Conservation (phyloP, 2,888 invertebrate species). For the Acleris sparsana region DNA sequence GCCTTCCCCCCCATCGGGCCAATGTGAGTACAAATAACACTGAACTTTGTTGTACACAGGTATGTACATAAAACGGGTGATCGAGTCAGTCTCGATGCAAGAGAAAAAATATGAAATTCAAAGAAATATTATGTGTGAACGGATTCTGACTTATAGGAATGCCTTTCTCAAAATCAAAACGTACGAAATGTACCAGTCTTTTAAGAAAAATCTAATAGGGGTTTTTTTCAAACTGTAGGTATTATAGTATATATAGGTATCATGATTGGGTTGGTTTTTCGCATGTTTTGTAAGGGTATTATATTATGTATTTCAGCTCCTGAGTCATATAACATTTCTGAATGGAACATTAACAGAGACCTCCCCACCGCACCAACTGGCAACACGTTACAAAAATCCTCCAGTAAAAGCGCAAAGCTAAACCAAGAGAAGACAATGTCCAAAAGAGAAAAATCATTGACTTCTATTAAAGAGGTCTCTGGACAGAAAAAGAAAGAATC, state of each 20-base stretch:
- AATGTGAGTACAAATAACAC: slow-evolving; percentile 50
- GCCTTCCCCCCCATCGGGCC: slow-evolving; percentile 44
- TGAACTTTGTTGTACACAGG: background rate
- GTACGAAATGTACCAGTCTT: background rate
- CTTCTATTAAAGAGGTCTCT: slow-evolving; percentile 47
- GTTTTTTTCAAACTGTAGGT: no score
- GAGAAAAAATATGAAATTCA: no score
- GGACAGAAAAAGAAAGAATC: slow-evolving; percentile 45
- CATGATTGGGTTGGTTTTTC: background rate
- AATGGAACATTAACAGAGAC: slow-evolving; percentile 61
- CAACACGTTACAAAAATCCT: background rate
- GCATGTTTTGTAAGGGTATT: background rate
- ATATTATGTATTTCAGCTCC: slow-evolving; percentile 40
- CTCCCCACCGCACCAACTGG: slow-evolving; percentile 3
- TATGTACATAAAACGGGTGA: no score
- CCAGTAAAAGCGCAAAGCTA: slow-evolving; percentile 41
- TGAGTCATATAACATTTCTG: slow-evolving; percentile 44
- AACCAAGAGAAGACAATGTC: slow-evolving; percentile 36
- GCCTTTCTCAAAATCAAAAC: no score
- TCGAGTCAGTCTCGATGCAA: no score
- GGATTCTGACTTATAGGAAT: no score
- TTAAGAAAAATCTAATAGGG: no score
- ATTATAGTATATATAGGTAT: no score
- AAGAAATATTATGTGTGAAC: no score
- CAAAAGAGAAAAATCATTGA: slow-evolving; percentile 49